Evolutionary conservation across 2,888 invertebrate species (phyloP).

Genomic region (Colostygia pectinataria): DNA sequence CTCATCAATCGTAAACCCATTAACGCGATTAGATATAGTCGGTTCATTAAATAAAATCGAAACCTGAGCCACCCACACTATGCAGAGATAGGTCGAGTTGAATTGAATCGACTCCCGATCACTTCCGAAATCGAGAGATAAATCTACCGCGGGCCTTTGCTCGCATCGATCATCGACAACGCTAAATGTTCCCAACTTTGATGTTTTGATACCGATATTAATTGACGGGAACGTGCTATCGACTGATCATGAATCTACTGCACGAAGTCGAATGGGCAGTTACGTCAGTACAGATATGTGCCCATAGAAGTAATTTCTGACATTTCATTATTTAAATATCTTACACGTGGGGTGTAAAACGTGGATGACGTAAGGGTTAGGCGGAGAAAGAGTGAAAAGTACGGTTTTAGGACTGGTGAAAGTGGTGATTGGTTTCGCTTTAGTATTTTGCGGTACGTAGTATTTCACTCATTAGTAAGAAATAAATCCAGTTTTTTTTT

Average conservation of each 20-base stretch:
- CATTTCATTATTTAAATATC: too few relatives aligned
- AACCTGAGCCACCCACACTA: conserved; percentile 58
- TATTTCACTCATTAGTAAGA: too few relatives aligned
- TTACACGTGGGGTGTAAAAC: too few relatives aligned
- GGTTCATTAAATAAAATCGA: conserved; percentile 57
- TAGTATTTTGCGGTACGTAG: too few relatives aligned
- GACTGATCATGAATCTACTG: conserved; percentile 50
- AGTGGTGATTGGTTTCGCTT: too few relatives aligned
- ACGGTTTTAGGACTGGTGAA: too few relatives aligned
- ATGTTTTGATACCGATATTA: conserved; percentile 60
- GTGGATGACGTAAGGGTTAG: too few relatives aligned
- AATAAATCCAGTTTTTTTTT: too few relatives aligned
- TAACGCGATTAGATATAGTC: conserved; percentile 69
- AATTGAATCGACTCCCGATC: conserved; percentile 38
- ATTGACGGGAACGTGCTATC: conserved; percentile 50
- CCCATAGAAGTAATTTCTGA: too few relatives aligned
- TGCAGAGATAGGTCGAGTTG: conserved; percentile 44
- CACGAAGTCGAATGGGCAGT: conserved; percentile 25
- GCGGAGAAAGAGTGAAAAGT: too few relatives aligned
- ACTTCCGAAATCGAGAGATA: conserved; percentile 31
- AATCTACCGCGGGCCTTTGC: conserved; percentile 32
- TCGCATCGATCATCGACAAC: conserved; percentile 61
- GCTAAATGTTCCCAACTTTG: conserved; percentile 56
- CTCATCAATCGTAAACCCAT: conserved; percentile 70
- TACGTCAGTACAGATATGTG: too few relatives aligned